phyloP scores from a whole-genome alignment of 2,113 vertebrate species.

The Gymnogyps californianus region DNA sequence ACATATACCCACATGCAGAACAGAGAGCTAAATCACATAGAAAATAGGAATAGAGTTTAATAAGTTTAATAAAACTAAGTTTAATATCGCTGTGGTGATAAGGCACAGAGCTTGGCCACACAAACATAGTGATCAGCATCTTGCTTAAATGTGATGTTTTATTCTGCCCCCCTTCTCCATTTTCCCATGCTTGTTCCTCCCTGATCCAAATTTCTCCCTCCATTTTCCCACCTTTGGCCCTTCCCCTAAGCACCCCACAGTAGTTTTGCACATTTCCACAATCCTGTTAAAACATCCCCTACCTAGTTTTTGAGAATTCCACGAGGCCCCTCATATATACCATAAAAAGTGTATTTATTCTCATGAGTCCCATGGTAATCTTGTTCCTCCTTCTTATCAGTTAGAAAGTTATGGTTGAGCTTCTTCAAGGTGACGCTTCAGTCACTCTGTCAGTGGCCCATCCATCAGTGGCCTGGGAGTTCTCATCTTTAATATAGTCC shows the following conservation, averaged over 20 bases:
- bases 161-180: background rate
- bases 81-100: background rate
- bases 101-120: background rate
- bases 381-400: background rate
- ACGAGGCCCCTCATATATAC: background rate
- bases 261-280: background rate
- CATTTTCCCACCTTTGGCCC: background rate
- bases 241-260: background rate
- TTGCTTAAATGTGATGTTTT: background rate
- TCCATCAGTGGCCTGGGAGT: background rate
- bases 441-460: too few relatives aligned
- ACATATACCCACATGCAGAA: background rate
- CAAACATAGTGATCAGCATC: background rate
- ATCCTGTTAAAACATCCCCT: background rate
- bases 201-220: background rate
- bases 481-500: background rate
- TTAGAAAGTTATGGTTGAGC: background rate
- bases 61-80: background rate
- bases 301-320: background rate
- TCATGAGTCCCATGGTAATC: background rate
- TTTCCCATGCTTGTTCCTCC: background rate
- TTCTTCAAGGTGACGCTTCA: background rate
- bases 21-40: background rate
- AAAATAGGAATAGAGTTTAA: background rate
- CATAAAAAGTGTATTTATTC: background rate